Conservation (phyloP, 2,888 invertebrate genomes). For the Harpagoxenus sublaevis region DNA sequence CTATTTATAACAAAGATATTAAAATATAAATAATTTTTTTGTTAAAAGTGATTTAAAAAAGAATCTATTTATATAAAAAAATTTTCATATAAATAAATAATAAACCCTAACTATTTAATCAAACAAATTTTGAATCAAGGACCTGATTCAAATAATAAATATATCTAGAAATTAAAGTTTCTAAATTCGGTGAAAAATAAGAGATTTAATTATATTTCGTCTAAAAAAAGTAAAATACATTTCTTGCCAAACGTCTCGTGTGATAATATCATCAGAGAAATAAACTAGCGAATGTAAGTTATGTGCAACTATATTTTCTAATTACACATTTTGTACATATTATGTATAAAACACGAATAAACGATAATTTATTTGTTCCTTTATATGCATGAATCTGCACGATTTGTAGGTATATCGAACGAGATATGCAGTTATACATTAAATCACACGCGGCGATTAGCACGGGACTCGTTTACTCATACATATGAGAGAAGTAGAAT, state of each 20-base stretch:
- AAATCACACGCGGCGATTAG: constrained; percentile 51
- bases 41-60: not conserved
- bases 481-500: constrained; percentile 58
- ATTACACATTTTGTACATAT: not conserved
- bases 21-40: not conserved
- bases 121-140: not conserved
- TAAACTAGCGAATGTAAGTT: not conserved
- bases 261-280: not conserved
- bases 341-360: not conserved
- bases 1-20: not conserved
- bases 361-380: constrained; percentile 3
- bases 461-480: constrained; percentile 62
- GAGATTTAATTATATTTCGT: not conserved
- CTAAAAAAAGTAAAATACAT: not conserved
- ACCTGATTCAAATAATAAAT: not conserved
- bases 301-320: not conserved
- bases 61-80: no score
- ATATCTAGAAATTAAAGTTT: not conserved
- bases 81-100: not conserved
- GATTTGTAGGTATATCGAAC: not conserved
- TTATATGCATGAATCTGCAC: not conserved
- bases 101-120: no score
- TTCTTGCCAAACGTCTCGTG: not conserved
- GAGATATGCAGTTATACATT: constrained; percentile 24
- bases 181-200: not conserved